These are phyloP conservation scores for Eidolon helvum DNA, from an alignment of 2,113 vertebrate species.

Conservation along the genomic window DNA sequence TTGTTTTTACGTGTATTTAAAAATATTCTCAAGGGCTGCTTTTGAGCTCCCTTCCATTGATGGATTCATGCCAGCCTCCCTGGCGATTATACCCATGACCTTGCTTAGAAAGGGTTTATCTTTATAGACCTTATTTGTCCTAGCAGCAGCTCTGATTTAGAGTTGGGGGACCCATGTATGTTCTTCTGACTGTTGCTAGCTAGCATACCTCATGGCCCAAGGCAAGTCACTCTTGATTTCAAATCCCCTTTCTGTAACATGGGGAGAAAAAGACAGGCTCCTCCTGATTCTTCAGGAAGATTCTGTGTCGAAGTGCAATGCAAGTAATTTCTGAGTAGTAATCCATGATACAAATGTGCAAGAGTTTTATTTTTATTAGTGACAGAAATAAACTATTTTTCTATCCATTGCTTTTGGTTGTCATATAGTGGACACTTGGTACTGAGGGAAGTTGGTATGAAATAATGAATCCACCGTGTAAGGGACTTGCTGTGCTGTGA, in stretches of 20 bases:
- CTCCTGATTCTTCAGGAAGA: not conserved
- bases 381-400: not conserved
- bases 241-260: not conserved
- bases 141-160: not conserved
- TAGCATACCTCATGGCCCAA: not conserved
- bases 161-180: not conserved
- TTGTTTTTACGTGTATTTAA: not conserved
- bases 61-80: not conserved
- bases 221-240: not conserved
- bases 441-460: not conserved
- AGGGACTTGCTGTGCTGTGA: not conserved
- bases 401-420: not conserved
- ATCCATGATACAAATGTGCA: not conserved
- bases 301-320: not conserved
- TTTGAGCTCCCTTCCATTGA: not conserved
- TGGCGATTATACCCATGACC: not conserved
- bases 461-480: not conserved
- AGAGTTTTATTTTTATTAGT: constrained; percentile 29
- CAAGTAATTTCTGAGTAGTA: not conserved
- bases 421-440: not conserved
- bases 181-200: not conserved
- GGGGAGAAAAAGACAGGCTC: not conserved
- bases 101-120: not conserved
- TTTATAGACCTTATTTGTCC: not conserved
- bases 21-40: not conserved